Base-by-base conservation (phyloP, 2,888 invertebrate genomes). In the Zeuzera pyrina region DNA sequence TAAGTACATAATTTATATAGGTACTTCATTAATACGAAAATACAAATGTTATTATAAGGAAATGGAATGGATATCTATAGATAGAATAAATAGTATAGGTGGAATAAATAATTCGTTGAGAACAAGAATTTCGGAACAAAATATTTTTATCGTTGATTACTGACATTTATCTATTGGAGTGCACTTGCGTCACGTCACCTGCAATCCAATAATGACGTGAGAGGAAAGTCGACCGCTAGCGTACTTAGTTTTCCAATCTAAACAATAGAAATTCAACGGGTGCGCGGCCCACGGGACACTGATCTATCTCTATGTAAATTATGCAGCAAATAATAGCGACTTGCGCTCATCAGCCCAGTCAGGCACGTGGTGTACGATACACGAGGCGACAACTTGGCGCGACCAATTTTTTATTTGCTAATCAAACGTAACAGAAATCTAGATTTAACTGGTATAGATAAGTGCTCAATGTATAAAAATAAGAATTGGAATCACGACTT, bases 231-330 rank as follows among this genome's bases (percentile, higher is more conserved):
- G 68, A 63, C 67, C 61, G 66, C 65, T 52, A 55, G 51, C 49
- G 61, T 70, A 72, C 77, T 79, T 78, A 77, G 78, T 83, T 83
- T 83, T 83, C 83, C 81, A 81, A 83, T 83, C 73, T 79, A 79
- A 79, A 83, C 79, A 83, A 83, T 83, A 81, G 79, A 78, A 81
- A 83, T 83, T 81, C 83, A 74, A 61, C 79, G 76, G 81, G 76
- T 78, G 78, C 78, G 50, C 67, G 63, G 42, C 81, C 72, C 81
- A 45, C 48, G 83, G 81, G 83, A 79, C 63, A 42, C 56, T 65
- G 69, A 71, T 78, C 77, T 69, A 83, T 83, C 70, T 83, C 78
- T 83, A 83, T 83, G 83, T 78, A 81, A 83, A 83, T 81, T 74
- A 79, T 74, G 65, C 71, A 50, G 73, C 73, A 73, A 79, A 81